Conservation (phyloP, 2,888 invertebrate genomes). For the Malthinus seriepunctatus region DNA sequence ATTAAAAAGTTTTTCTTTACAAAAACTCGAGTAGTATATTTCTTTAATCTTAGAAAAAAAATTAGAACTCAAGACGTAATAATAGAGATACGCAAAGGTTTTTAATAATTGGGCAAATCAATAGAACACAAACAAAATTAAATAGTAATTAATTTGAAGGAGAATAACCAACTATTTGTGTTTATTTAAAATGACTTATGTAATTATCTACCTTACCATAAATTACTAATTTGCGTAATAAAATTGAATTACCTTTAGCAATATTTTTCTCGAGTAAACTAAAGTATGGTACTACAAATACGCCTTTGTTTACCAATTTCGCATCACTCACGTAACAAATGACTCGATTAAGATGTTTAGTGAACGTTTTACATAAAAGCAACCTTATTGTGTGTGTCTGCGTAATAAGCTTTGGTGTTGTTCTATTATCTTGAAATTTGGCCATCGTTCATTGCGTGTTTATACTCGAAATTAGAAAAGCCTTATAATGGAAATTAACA, state of each 20-base stretch:
- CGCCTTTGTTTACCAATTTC: not conserved
- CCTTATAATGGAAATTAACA: conserved; percentile 11
- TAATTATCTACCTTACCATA: too few species aligned
- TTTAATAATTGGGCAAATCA: too few species aligned
- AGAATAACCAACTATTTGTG: too few species aligned
- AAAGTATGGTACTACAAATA: not conserved
- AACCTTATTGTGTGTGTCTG: conserved; percentile 26
- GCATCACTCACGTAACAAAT: not conserved
- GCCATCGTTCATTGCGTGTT: conserved; percentile 24
- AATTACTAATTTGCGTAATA: not conserved
- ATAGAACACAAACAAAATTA: too few species aligned
- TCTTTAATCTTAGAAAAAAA: too few species aligned
- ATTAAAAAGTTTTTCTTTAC: too few species aligned
- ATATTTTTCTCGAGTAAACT: conserved; percentile 2
- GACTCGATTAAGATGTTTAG: conserved; percentile 9
- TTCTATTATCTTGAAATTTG: conserved; percentile 34
- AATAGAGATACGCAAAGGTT: too few species aligned
- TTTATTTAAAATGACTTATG: too few species aligned
- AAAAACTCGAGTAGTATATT: too few species aligned
- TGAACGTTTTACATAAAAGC: conserved; percentile 25
- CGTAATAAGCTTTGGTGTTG: conserved; percentile 32
- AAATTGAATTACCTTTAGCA: conserved; percentile 1
- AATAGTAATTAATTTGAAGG: too few species aligned
- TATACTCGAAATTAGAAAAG: conserved; percentile 8
- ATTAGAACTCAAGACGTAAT: too few species aligned